phyloP scores from a whole-genome alignment of 2,113 vertebrate species.

The Carettochelys insculpta region DNA sequence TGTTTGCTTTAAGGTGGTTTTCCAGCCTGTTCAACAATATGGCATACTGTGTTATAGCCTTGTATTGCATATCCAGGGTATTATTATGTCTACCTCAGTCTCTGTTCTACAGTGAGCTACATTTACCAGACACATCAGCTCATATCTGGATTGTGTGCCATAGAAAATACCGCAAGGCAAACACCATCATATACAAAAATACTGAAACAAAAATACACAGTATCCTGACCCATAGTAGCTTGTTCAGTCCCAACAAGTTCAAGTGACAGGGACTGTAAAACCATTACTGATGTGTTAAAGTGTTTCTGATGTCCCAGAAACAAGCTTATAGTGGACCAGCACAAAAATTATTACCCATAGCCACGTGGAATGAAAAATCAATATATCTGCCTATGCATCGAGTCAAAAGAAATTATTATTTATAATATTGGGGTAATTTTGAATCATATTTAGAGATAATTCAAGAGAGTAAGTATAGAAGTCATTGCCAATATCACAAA shows the following conservation, averaged over 20 bases:
- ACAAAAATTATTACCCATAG: conserved; percentile 51
- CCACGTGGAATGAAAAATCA: conserved; percentile 52
- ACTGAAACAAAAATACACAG: conserved; percentile 1
- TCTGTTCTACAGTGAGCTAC: neutral
- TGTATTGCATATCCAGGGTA: neutral
- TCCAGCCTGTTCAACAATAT: neutral
- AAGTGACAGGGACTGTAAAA: neutral
- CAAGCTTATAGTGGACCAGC: conserved; percentile 51
- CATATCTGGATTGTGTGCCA: neutral
- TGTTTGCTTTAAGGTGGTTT: neutral
- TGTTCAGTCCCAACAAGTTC: conserved; percentile 21
- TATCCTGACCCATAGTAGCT: neutral
- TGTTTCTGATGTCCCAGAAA: conserved; percentile 48
- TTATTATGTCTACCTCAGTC: neutral
- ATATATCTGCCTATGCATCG: conserved; percentile 35
- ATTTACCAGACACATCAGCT: neutral
- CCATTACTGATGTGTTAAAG: conserved; percentile 42
- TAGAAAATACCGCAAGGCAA: neutral
- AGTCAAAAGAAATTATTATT: conserved; percentile 58
- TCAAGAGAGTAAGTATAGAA: conserved; percentile 42
- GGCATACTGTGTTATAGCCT: neutral
- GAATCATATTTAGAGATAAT: conserved; percentile 44
- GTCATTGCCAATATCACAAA: conserved; percentile 21
- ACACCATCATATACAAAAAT: neutral
- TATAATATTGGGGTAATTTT: conserved; percentile 43